Percentiles rank a stretch among this genome's conserved stretches.
phyloP scores from a whole-genome alignment of 1,140 invertebrate species.

The Tribolium castaneum region DNA sequence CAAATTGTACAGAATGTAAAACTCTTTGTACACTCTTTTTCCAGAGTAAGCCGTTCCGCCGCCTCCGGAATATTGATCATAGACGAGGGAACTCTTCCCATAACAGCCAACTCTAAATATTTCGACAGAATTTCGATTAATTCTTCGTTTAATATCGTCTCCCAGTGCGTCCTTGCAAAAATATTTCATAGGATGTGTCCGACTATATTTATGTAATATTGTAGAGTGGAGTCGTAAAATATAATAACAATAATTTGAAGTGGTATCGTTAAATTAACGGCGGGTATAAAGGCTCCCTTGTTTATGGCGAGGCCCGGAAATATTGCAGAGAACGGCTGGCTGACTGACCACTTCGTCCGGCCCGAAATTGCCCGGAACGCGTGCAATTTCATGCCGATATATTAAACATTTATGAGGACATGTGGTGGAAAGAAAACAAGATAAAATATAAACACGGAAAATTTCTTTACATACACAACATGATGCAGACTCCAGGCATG shows the following conservation, averaged over 20 bases:
- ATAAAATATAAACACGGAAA: conserved; percentile 49
- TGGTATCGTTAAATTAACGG: conserved; percentile 52
- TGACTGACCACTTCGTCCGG: conserved; percentile 50
- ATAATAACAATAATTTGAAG: conserved; percentile 54
- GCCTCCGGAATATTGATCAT: conserved; percentile 13
- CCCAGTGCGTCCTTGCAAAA: no score
- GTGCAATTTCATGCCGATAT: conserved; percentile 52
- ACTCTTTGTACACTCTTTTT: conserved; percentile 17
- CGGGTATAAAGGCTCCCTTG: conserved; percentile 51
- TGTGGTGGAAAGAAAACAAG: conserved; percentile 47
- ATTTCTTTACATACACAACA: conserved; percentile 35
- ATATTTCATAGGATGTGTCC: neutral
- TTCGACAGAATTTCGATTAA: neutral
- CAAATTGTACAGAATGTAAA: conserved; percentile 29
- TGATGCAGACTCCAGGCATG: neutral
- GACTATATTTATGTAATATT: conserved; percentile 38
- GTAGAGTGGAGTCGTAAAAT: conserved; percentile 49
- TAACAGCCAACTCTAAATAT: neutral
- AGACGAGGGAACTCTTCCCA: neutral
- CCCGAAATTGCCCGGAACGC: conserved; percentile 52
- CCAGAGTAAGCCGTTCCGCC: neutral
- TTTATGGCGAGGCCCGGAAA: conserved; percentile 47
- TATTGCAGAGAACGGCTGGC: conserved; percentile 46
- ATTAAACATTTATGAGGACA: conserved; percentile 51
- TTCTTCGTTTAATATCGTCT: no score